A percentile compares a stretch with the other conserved stretches of the same genome.
phyloP scores from a whole-genome alignment of 30 jellyfish, hydroid and myxozoan genomes.

The Cassiopea andromeda region DNA sequence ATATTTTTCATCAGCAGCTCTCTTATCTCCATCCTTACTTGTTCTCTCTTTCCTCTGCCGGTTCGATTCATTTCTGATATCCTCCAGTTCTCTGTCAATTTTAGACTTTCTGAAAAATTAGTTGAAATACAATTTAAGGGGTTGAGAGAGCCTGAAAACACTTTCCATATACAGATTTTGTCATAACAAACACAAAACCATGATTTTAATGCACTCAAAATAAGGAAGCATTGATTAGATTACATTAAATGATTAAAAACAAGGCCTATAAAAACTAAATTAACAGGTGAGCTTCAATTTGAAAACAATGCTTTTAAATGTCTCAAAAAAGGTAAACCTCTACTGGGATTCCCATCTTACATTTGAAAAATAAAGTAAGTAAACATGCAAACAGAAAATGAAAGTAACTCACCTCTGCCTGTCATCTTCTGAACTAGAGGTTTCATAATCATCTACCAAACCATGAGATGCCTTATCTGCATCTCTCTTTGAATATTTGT shows the following conservation, averaged over 20 bases:
- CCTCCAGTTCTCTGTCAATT: conserved; percentile 9
- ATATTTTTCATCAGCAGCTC: conserved; percentile 6
- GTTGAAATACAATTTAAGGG: not conserved
- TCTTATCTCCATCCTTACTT: conserved; percentile 5
- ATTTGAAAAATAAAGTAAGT: too few relatives aligned
- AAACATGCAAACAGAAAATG: not conserved
- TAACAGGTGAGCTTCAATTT: too few relatives aligned
- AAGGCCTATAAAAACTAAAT: too few relatives aligned
- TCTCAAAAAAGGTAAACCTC: too few relatives aligned
- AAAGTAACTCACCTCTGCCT: not conserved
- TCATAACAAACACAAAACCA: too few relatives aligned
- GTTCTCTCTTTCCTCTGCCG: conserved; percentile 6
- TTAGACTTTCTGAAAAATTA: conserved; percentile 6
- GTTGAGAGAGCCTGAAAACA: too few relatives aligned
- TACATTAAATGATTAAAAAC: too few relatives aligned
- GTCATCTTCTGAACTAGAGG: conserved; percentile 56
- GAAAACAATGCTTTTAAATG: too few relatives aligned
- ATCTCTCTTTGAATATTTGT: conserved; percentile 22
- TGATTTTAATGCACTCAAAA: too few relatives aligned
- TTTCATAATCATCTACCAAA: conserved; percentile 56
- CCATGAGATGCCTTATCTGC: conserved; percentile 25
- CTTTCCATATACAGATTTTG: too few relatives aligned
- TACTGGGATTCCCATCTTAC: too few relatives aligned
- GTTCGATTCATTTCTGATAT: conserved; percentile 7
- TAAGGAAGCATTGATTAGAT: too few relatives aligned